Conservation (phyloP, 2,113 vertebrate genomes). For the Barnardius zonarius region DNA sequence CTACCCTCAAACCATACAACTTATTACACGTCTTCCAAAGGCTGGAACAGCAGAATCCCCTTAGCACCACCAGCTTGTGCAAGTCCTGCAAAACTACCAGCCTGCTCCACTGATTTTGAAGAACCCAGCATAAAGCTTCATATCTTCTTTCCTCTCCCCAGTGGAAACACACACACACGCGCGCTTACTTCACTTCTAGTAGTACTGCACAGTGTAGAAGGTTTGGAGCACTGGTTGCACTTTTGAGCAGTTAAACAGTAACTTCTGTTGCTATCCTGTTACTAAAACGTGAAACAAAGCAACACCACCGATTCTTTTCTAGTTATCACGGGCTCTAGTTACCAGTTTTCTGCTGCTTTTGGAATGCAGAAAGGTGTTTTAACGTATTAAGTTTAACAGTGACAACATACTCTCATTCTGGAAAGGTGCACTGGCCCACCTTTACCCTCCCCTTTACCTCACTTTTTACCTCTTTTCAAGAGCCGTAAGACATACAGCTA, state of each 20-base stretch:
- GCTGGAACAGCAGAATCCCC: neutral
- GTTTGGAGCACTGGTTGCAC: neutral
- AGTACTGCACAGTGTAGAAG: fast-evolving
- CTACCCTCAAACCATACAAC: neutral
- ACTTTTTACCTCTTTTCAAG: neutral
- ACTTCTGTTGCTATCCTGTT: neutral
- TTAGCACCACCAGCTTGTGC: fast-evolving
- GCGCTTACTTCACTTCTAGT: neutral
- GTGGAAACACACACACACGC: neutral
- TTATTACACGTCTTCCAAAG: fast-evolving
- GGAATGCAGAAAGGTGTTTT: neutral
- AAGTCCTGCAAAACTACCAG: neutral
- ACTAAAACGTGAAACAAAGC: neutral
- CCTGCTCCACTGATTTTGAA: neutral
- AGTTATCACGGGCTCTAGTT: neutral
- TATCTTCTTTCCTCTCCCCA: neutral
- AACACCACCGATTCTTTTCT: neutral
- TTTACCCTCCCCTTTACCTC: neutral
- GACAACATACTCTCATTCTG: neutral
- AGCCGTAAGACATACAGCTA: neutral
- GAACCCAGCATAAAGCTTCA: neutral
- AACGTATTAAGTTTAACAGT: neutral
- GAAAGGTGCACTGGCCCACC: neutral
- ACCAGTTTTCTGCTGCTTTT: neutral
- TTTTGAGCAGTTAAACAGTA: neutral